phyloP scores from a whole-genome alignment of 2,113 vertebrate species.

The Monopterus albus region DNA sequence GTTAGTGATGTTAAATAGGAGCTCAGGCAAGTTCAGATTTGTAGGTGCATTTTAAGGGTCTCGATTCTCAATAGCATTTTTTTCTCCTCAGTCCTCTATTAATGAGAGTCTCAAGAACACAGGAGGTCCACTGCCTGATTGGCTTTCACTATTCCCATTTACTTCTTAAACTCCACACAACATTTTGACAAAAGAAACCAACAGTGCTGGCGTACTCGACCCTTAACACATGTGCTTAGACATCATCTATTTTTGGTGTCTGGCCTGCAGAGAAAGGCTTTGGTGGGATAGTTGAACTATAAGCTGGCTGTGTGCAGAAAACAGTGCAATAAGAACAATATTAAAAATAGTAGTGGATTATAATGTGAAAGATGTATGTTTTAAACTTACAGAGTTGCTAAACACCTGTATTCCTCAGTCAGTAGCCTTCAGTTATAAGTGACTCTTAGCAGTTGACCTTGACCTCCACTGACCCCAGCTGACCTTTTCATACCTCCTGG shows the following conservation, averaged over 20 bases:
- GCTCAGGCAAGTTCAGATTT: no score
- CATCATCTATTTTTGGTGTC: slow-evolving; percentile 30
- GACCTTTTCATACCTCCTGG: slow-evolving; percentile 5
- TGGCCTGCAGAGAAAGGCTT: slow-evolving; percentile 18
- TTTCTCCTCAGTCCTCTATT: no score
- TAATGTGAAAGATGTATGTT: not conserved
- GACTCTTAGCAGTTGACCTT: slow-evolving; percentile 38
- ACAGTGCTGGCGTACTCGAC: not conserved
- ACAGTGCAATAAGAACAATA: not conserved
- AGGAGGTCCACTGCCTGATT: not conserved
- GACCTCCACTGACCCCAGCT: no score
- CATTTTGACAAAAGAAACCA: slow-evolving; percentile 23
- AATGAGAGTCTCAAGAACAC: no score
- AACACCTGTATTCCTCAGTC: not conserved
- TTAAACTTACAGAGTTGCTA: slow-evolving; percentile 5
- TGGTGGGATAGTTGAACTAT: not conserved
- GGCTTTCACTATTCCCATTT: not conserved
- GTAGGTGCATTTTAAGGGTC: no score
- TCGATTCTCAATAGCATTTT: no score
- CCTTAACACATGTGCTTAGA: slow-evolving; percentile 8
- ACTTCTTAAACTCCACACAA: not conserved
- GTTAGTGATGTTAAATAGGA: no score
- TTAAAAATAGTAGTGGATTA: not conserved
- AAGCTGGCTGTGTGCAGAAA: not conserved
- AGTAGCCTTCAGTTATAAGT: slow-evolving; percentile 19